phyloP scores from a whole-genome alignment of 2,888 invertebrate genomes.

The Hirudinaria manillensis region DNA sequence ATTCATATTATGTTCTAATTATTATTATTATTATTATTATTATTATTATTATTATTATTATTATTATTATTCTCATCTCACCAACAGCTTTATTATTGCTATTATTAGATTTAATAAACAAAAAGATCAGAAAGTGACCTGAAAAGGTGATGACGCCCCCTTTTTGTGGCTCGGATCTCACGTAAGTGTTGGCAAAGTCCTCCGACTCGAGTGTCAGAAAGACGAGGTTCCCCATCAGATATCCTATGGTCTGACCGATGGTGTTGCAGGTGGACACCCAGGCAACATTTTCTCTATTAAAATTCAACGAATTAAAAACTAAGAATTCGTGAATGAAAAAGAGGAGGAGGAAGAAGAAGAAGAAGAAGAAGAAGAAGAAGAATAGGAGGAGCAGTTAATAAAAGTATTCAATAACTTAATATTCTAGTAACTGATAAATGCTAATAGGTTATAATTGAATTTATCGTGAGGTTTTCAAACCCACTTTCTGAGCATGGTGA shows the following conservation, averaged over 20 bases:
- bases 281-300: conserved; percentile 68
- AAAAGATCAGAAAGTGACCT: conserved; percentile 45
- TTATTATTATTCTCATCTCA: too few species aligned
- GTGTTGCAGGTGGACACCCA: conserved; percentile 98
- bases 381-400: too few species aligned
- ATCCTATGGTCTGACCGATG: conserved; percentile 83
- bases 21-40: too few species aligned
- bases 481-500: conserved; percentile 91
- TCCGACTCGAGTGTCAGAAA: conserved; percentile 92
- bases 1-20: too few species aligned
- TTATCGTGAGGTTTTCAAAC: conserved; percentile 16
- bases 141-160: conserved; percentile 63
- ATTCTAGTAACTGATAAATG: too few species aligned
- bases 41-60: too few species aligned
- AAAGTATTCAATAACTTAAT: too few species aligned
- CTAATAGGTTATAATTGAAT: too few species aligned
- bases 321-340: background rate
- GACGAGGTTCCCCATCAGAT: conserved; percentile 86
- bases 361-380: too few species aligned
- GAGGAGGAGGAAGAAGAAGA: too few species aligned
- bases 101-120: background rate
- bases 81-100: background rate
- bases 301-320: background rate
- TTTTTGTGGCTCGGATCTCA: conserved; percentile 67
- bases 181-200: conserved; percentile 87